phyloP scores from a whole-genome alignment of 2,797 vertebrate genomes.

The Phrynocephalus forsythii region DNA sequence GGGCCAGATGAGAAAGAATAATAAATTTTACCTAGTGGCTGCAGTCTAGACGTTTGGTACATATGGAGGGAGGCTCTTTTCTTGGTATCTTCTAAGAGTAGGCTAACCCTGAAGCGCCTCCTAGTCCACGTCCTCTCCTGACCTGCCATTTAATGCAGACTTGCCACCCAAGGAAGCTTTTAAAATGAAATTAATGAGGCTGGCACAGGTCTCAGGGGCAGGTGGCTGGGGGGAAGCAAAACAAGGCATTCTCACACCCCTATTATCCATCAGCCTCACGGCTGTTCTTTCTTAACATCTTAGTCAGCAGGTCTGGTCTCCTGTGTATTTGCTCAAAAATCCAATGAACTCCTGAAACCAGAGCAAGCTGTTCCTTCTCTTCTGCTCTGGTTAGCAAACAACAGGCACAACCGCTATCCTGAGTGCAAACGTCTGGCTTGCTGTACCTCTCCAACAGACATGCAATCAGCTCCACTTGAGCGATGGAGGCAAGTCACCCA shows the following conservation, averaged over 20 bases:
- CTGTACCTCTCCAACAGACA: neutral
- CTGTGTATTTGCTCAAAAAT: neutral
- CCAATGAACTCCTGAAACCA: neutral
- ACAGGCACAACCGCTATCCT: neutral
- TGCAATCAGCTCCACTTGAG: neutral
- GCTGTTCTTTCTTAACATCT: neutral
- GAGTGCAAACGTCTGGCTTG: neutral
- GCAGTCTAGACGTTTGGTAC: too few relatives aligned
- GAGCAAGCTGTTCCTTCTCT: neutral
- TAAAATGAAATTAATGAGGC: neutral
- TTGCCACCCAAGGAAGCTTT: neutral
- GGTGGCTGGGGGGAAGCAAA: neutral
- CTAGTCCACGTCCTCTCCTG: neutral
- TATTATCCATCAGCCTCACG: neutral
- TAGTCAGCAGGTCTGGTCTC: neutral
- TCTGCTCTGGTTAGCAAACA: constrained; percentile 15
- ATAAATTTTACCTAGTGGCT: too few relatives aligned
- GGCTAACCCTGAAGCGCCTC: too few relatives aligned
- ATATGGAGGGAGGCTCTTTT: too few relatives aligned
- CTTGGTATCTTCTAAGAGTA: too few relatives aligned
- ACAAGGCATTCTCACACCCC: neutral
- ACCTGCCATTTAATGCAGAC: neutral
- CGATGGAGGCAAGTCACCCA: neutral
- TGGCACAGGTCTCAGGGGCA: neutral
- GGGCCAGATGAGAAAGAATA: too few relatives aligned